These are phyloP conservation scores for Agriopis marginaria DNA, from an alignment of 2,888 invertebrate species.

Conservation along the genomic window DNA sequence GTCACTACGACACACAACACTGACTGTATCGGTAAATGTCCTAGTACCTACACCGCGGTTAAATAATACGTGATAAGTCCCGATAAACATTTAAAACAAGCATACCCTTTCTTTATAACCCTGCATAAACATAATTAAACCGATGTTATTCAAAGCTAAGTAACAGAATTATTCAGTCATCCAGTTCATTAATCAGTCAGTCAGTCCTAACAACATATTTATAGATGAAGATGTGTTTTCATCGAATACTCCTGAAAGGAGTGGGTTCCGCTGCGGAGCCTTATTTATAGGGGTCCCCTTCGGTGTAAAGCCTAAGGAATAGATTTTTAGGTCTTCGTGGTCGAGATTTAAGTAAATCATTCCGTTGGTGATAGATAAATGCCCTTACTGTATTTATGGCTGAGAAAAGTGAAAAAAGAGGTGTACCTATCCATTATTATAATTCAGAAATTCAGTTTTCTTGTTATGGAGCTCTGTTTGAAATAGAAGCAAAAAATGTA, in stretches of 20 bases:
- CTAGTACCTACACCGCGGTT: too few species aligned
- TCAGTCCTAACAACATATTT: background rate
- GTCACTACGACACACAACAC: too few species aligned
- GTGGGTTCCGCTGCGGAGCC: constrained; percentile 7
- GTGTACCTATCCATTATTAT: background rate
- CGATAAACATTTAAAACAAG: too few species aligned
- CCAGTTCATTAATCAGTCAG: background rate
- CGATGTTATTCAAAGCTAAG: too few species aligned
- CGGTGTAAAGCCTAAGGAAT: constrained; percentile 15
- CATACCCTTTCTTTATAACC: too few species aligned
- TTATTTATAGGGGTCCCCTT: constrained; percentile 19
- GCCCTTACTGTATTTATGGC: constrained; percentile 11
- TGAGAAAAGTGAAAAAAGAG: constrained; percentile 2
- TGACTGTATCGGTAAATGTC: too few species aligned
- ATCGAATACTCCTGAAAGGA: constrained; percentile 6
- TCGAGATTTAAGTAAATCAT: constrained; percentile 24
- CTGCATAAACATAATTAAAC: too few species aligned
- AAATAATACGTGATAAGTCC: too few species aligned
- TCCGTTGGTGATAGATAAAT: constrained; percentile 20
- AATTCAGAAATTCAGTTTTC: background rate
- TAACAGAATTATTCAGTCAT: too few species aligned
- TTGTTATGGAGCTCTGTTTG: too few species aligned
- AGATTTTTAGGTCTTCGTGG: constrained; percentile 16
- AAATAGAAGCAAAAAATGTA: too few species aligned
- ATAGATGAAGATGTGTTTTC: background rate